Conservation (phyloP, 2,113 vertebrate genomes). For the Myotis brandtii region DNA sequence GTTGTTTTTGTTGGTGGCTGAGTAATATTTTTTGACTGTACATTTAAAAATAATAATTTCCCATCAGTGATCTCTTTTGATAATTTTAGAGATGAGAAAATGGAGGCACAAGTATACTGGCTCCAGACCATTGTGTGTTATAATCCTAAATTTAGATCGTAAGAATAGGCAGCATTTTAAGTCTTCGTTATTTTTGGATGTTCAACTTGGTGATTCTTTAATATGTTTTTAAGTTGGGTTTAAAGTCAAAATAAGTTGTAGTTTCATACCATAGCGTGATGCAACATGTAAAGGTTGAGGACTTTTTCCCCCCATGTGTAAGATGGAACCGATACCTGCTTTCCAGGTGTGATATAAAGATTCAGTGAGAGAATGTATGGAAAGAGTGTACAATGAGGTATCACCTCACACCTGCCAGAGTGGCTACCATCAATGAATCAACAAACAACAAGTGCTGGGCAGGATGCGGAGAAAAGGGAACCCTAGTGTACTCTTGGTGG, state of each 20-base stretch:
- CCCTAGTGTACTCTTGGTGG: neutral
- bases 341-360: neutral
- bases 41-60: constrained; percentile 47
- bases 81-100: constrained; percentile 22
- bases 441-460: neutral
- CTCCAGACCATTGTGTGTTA: neutral
- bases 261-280: neutral
- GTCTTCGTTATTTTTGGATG: neutral
- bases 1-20: neutral
- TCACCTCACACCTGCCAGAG: neutral
- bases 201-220: constrained; percentile 22
- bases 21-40: neutral
- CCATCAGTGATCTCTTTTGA: neutral
- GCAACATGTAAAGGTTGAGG: neutral
- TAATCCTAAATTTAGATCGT: neutral
- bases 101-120: neutral
- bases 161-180: neutral
- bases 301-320: neutral
- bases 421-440: neutral
- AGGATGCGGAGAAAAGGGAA: neutral
- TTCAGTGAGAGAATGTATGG: neutral
- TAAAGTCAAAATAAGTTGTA: neutral
- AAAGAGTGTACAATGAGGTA: neutral
- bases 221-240: neutral
- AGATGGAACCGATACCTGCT: neutral